These are phyloP conservation scores for Cryptotermes secundus DNA, from an alignment of 1,140 invertebrate genomes.

Conservation along the genomic window DNA sequence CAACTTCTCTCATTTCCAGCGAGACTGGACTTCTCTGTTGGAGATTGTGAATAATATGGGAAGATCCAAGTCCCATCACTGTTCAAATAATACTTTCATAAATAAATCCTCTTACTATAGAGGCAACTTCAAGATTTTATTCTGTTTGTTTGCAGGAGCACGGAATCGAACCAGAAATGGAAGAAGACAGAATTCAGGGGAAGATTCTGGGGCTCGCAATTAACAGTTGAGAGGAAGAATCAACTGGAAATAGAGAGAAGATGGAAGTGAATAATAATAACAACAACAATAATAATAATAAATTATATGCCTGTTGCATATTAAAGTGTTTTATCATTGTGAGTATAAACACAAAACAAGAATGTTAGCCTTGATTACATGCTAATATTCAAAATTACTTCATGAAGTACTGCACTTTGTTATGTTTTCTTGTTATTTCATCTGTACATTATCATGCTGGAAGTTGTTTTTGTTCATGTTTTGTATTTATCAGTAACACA, in stretches of 20 bases:
- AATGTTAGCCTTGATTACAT: neutral
- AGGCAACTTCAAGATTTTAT: too few relatives aligned
- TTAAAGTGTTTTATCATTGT: conserved; percentile 3
- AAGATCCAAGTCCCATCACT: too few relatives aligned
- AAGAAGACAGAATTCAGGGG: neutral
- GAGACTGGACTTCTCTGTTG: too few relatives aligned
- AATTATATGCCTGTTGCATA: conserved; percentile 7
- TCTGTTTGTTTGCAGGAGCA: neutral
- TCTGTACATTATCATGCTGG: conserved; percentile 2
- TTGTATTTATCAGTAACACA: neutral
- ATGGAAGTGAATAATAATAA: too few relatives aligned
- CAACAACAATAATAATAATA: too few relatives aligned
- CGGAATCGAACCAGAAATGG: neutral
- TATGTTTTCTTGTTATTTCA: neutral
- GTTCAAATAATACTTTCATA: too few relatives aligned
- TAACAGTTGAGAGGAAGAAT: neutral
- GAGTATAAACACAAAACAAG: neutral
- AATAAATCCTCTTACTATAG: too few relatives aligned
- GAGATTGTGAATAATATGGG: too few relatives aligned
- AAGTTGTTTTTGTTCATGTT: neutral
- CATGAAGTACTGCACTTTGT: neutral
- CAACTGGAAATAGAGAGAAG: too few relatives aligned
- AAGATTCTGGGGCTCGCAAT: neutral
- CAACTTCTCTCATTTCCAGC: too few relatives aligned
- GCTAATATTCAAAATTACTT: neutral